Evolutionary conservation across 2,888 invertebrate genomes (phyloP), one percentile per base, ranked within the genome.

Genomic region (Pseudanteris insignis): DNA sequence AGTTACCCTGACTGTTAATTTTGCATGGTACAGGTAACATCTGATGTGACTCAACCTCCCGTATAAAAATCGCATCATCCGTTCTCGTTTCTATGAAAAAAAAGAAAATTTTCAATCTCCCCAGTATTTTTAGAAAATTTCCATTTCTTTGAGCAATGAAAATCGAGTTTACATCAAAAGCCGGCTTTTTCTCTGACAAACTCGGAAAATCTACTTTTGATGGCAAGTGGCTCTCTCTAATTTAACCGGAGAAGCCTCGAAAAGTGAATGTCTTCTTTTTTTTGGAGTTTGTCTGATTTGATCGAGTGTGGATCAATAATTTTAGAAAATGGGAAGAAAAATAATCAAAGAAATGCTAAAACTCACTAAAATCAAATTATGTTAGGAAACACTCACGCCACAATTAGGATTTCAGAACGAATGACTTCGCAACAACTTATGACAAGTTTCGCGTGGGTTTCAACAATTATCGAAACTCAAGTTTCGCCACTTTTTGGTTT

Each of bases 131-230:
- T 41, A 47, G 40, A 41, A 47, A 55, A 47, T 55, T 47, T 55
- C 55, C 41, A 55, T 55, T 55, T 47, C 55, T 47, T 47, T 47
- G 47, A 47, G 46, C 41, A 47, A 55, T 55, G 41, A 55, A 55
- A 55, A 55, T 55, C 55, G 40, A 55, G 40, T 55, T 55, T 55
- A 40, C 55, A 47, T 55, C 40, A 47, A 55, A 55, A 41, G 30
- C 30, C 29, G 9, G 15, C 30, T 47, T 40, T 40, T 46, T 46
- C 46, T 54, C 47, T 55, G 55, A 47, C 47, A 55, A 55, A 41
- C 55, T 55, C 25, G 18, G 55, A 55, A 55, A 55, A 55, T 47
- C 55, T 55, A 55, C 55, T 55, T 47, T 55, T 55, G 40, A 55
- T 55, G 30, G 46, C 46, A 47, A 46, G 46, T 55, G 32, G 40